phyloP scores from a whole-genome alignment of 2,888 invertebrate species.

The Folsomia candida region DNA sequence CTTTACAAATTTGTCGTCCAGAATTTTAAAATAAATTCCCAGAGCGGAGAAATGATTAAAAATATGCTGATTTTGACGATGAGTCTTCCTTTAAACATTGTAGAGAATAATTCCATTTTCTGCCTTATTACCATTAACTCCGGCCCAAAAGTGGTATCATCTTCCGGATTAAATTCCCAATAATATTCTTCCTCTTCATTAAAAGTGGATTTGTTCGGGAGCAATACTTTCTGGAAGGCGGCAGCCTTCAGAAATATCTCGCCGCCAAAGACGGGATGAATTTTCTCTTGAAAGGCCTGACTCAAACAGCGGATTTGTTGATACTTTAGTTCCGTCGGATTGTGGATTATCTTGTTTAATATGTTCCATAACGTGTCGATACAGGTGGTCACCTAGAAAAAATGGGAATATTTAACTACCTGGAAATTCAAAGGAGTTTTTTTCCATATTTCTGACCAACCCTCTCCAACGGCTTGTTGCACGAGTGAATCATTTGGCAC shows the following conservation, averaged over 20 bases:
- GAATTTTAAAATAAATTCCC: too few species aligned
- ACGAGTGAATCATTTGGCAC: constrained; percentile 78
- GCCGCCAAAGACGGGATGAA: constrained; percentile 74
- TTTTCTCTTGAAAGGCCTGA: constrained; percentile 75
- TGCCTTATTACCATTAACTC: constrained; percentile 1
- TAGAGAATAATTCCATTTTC: constrained; percentile 27
- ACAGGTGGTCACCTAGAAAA: constrained; percentile 70
- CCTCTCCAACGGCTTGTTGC: constrained; percentile 75
- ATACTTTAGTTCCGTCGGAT: constrained; percentile 85
- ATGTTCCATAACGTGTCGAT: constrained; percentile 84
- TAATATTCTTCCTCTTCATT: constrained; percentile 34
- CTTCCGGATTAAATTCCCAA: constrained; percentile 35
- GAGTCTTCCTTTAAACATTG: constrained; percentile 24
- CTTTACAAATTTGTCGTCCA: too few species aligned
- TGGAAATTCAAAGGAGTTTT: constrained; percentile 2
- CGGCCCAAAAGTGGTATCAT: constrained; percentile 2
- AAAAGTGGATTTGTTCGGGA: constrained; percentile 32
- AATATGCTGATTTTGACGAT: not conserved
- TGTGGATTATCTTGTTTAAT: constrained; percentile 80
- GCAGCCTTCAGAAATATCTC: constrained; percentile 77
- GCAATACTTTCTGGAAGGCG: constrained; percentile 64
- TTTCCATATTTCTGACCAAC: constrained; percentile 53
- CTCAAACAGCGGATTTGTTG: constrained; percentile 84
- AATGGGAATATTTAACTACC: too few species aligned
- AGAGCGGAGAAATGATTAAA: too few species aligned